Conservation (phyloP, 92 coral and sea anemone species). For the Zoanthus sociatus region DNA sequence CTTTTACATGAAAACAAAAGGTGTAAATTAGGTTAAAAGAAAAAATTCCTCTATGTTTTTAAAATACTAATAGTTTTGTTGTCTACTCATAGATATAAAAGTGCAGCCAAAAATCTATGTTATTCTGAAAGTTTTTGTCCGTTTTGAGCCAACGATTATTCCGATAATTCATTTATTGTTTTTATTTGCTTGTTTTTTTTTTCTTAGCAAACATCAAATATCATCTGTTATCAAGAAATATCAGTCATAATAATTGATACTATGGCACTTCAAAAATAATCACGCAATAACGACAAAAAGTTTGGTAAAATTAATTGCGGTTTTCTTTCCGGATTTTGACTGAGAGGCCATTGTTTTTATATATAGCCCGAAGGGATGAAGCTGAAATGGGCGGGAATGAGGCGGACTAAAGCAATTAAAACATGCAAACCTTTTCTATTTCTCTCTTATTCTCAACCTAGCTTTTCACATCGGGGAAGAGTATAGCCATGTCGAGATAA, state of each 20-base stretch:
- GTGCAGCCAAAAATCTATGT: neutral
- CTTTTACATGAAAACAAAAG: neutral
- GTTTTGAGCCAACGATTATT: neutral
- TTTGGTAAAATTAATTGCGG: neutral
- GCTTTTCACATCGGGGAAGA: no score
- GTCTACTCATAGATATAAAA: neutral
- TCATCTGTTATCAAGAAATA: neutral
- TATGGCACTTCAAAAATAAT: neutral
- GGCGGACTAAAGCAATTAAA: neutral
- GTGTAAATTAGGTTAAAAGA: conserved; percentile 18
- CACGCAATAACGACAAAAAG: neutral
- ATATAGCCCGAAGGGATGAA: neutral
- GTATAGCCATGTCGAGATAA: no score
- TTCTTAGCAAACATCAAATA: neutral
- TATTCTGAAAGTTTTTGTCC: neutral
- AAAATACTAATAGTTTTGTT: neutral
- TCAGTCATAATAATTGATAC: neutral
- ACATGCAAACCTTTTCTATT: neutral
- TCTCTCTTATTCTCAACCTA: no score
- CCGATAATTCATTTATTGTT: neutral
- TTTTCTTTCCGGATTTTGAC: neutral
- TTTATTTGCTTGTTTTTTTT: neutral
- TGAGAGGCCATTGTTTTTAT: neutral
- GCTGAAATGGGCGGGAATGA: neutral
- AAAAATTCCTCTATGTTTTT: neutral